Base-by-base conservation (phyloP, 64 coral and sea anemone genomes). In the Montipora cactus region DNA sequence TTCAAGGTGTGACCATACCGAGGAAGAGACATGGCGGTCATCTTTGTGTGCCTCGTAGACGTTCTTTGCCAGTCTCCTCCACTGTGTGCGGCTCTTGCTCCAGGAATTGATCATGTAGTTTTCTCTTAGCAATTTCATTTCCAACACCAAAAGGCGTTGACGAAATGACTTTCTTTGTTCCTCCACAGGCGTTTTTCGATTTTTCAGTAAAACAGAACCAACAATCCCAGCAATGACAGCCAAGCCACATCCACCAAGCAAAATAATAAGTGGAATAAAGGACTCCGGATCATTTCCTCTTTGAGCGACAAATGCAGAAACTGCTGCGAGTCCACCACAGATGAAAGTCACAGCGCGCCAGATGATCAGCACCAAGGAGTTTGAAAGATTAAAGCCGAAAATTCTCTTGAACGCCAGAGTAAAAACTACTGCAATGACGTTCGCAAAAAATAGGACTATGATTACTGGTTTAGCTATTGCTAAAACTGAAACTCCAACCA, bases 81-180 rank as follows among this genome's bases (percentile, higher is more conserved):
- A 99, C 16, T 91, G 92, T n/a, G 87, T 84, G 48, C 92, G 76
- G 15, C 92, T 79, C 52, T 99, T 92, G 19, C 87, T 68, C 98
- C 98, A 99, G n/a, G 98, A 99, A 44, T 92, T 92, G 21, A 96
- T 90, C 91, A 96, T 92, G 62, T 87, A 80, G 75, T 96, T 92
- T 73, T 96, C 93, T 12, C 57, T 44, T 15, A 88, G 55, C 45
- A 99, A 81, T 89, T 92, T 93, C 25, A 91, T 47, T 94, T 99
- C 95, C 19, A 99, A 76, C 5, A 76, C 75, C 62, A 90, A 69
- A 25, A 99, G 19, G 15, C 84, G 57, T 15, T 79, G 59, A 67
- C 98, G 83, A 72, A 96, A 99, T 59, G 55, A 73, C 83, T 84
- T 94, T 4, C 98, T 84, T 83, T 94, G 78, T 16, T 99, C 61